Evolutionary conservation across 2,113 vertebrate genomes (phyloP), one percentile per base, ranked within the genome.

Genomic region (Coptodon bakossiorum): DNA sequence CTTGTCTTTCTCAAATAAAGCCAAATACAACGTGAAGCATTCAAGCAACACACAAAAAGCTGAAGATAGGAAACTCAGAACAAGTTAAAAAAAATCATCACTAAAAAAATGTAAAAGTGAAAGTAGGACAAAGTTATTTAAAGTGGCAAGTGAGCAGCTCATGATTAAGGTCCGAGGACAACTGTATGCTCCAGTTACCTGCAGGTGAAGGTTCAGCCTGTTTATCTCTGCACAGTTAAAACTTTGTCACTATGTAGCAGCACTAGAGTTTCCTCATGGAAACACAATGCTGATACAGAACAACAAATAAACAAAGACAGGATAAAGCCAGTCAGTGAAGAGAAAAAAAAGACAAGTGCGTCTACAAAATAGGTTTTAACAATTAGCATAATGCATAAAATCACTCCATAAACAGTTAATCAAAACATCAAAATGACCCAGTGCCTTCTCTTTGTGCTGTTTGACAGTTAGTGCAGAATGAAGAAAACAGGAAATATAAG

Each of bases 1-100:
- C 9, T 48, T 0, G 0, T 76, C 16, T 50, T 78, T 31, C 0
- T 78, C 10, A 78, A 50, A 50, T 50, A 19, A 50, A 50, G 4
- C 5, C 1, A 78, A 29, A 31, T 50, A 19, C 27, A 31, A 19
- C 19, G 11, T 19, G 38, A 52, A n/a, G 8, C 12, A 80, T 9
- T 80, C 11, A 38, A 66, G 17, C 12, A 66, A 36, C 1, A 34
- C 29, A 34, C 16, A 61, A 22, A 48, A 45, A 43, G 1, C 31
- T 56, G 66, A 71, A 76, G 71, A 29, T 7, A 4, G 22, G 68
- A 48, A 48, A 48, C 22, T 45, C 38, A 16, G 22, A 45, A 73
- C 1, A 73, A 27, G 38, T 45, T 4, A 1, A 45, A 71, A 45
- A 17, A 84, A 43, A 36, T 2, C 16, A 53, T 36, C 14, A 63